These are phyloP conservation scores for Stegodyphus mimosarum DNA, from an alignment of 1,140 invertebrate species.

Conservation along the genomic window DNA sequence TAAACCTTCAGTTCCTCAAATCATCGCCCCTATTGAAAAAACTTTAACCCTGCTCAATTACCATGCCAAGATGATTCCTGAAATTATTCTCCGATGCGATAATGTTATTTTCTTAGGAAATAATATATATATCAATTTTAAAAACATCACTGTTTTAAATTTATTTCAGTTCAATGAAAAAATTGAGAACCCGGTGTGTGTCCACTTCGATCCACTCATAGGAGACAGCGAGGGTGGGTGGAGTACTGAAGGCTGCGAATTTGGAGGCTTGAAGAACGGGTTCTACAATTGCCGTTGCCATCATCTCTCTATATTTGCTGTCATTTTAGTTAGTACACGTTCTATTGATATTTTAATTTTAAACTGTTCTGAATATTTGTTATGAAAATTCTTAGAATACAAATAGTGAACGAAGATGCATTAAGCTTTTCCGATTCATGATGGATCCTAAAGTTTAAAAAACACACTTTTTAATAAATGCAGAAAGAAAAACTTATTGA, in stretches of 20 bases:
- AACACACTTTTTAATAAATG: too few species aligned
- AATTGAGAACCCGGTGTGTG: constrained; percentile 16
- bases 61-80: not conserved
- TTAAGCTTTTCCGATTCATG: too few species aligned
- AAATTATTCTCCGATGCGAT: not conserved
- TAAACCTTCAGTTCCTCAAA: too few species aligned
- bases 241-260: constrained; percentile 44
- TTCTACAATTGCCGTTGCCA: constrained; percentile 31
- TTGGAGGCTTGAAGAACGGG: constrained; percentile 12
- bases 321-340: constrained; percentile 25
- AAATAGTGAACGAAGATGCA: too few species aligned
- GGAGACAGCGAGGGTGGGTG: constrained; percentile 13
- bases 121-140: not conserved
- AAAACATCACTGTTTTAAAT: too few species aligned
- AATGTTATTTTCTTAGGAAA: not conserved
- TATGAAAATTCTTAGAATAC: too few species aligned
- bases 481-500: too few species aligned
- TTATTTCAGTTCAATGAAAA: not conserved
- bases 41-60: too few species aligned
- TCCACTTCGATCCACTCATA: constrained; percentile 10
- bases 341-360: too few species aligned
- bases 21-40: too few species aligned
- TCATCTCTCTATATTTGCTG: constrained; percentile 47
- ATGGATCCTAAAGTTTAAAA: too few species aligned
- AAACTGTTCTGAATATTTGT: too few species aligned